These are phyloP conservation scores for Halcyon malimbica DNA, from an alignment of 2,113 vertebrate genomes.

Conservation along the genomic window DNA sequence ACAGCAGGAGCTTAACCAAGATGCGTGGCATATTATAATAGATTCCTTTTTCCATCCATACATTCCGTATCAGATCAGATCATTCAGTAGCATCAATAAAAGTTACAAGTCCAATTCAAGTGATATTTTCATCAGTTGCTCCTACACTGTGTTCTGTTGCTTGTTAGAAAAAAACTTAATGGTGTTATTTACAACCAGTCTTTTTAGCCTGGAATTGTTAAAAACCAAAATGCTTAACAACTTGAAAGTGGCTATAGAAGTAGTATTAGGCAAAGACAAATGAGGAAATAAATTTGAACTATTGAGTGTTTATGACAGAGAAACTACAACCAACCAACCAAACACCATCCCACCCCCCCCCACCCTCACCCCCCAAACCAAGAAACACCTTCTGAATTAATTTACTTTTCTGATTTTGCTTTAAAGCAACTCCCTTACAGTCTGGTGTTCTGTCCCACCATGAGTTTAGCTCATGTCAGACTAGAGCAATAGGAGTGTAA, in stretches of 20 bases:
- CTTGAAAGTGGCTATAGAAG: neutral
- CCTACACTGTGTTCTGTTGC: neutral
- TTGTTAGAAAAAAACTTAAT: neutral
- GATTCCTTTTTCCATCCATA: neutral
- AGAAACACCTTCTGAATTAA: neutral
- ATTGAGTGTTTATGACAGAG: neutral
- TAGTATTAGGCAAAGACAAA: neutral
- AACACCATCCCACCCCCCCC: too few species aligned
- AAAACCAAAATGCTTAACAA: neutral
- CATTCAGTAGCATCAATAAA: neutral
- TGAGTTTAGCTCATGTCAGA: neutral
- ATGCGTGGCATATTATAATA: neutral
- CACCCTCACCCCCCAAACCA: neutral
- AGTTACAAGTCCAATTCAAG: neutral
- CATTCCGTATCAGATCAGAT: neutral
- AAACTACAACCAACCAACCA: neutral
- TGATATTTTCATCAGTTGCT: neutral
- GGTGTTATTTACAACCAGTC: neutral
- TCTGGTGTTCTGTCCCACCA: neutral
- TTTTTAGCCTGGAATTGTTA: neutral
- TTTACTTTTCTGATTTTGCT: neutral
- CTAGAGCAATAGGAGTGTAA: neutral
- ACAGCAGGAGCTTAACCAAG: neutral
- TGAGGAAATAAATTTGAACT: neutral
- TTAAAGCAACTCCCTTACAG: neutral